Conservation (phyloP, 2,797 vertebrate genomes). For the Neosilurus hyrtlii region DNA sequence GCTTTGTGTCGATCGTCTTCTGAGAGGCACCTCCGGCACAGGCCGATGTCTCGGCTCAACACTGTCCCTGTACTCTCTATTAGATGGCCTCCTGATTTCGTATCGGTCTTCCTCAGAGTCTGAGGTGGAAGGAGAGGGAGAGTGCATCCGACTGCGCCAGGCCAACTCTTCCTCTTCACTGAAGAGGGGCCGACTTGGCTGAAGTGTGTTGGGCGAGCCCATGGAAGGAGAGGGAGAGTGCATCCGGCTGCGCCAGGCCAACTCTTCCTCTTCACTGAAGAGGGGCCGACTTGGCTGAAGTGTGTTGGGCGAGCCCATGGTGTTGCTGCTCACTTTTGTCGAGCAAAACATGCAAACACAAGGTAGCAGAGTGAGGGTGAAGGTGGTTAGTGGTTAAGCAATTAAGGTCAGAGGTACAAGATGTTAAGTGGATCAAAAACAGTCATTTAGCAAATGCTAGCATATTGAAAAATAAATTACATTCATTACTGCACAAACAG, state of each 20-base stretch:
- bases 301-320: conserved; percentile 53
- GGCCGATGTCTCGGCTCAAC: conserved; percentile 17
- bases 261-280: conserved; percentile 52
- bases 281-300: conserved; percentile 53
- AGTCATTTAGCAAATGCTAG: background rate
- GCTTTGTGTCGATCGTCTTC: conserved; percentile 40
- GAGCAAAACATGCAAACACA: conserved; percentile 78
- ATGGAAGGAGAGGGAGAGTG: conserved; percentile 51
- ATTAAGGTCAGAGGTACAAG: conserved; percentile 45
- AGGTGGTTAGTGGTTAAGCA: conserved; percentile 56
- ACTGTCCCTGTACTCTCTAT: background rate
- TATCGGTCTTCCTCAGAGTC: conserved; percentile 50
- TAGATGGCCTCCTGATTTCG: conserved; percentile 30
- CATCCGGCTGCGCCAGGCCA: conserved; percentile 57
- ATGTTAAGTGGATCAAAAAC: conserved; percentile 17
- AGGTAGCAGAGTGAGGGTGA: conserved; percentile 64
- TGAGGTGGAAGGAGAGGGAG: conserved; percentile 55
- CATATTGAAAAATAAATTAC: background rate
- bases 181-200: conserved; percentile 51
- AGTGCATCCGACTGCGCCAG: conserved; percentile 59
- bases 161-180: conserved; percentile 51
- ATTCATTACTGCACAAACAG: conserved; percentile 1
- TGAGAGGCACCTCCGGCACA: background rate
- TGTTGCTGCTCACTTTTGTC: conserved; percentile 67
- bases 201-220: conserved; percentile 51